These are phyloP conservation scores for Numenius phaeopus DNA, from an alignment of 2,797 vertebrate species.

Conservation along the genomic window DNA sequence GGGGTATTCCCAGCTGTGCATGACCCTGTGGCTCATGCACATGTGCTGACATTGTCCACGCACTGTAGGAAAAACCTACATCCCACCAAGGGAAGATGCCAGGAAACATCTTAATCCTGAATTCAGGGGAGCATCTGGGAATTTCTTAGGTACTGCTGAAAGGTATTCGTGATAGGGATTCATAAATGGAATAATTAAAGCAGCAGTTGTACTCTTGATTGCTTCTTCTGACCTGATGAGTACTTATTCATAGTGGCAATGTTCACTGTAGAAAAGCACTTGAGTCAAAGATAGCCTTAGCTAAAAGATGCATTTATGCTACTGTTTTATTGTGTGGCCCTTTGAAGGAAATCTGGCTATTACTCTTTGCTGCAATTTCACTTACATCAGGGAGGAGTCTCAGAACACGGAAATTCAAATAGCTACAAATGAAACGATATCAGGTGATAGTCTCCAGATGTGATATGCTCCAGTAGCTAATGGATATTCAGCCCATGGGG, in stretches of 20 bases:
- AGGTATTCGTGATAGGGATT: not conserved
- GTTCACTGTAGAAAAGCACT: not conserved
- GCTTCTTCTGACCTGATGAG: not conserved
- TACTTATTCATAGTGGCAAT: not conserved
- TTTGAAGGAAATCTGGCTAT: not conserved
- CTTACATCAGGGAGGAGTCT: not conserved
- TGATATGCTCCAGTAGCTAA: not conserved
- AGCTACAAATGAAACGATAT: not conserved
- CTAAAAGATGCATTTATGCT: not conserved
- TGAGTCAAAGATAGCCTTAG: not conserved
- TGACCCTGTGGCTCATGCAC: not conserved
- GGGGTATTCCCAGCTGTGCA: not conserved
- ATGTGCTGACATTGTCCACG: fast-evolving
- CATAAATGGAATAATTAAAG: not conserved
- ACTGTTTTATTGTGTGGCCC: not conserved
- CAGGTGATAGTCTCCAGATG: not conserved
- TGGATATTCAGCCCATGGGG: not conserved
- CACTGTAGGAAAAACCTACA: not conserved
- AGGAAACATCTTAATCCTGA: not conserved
- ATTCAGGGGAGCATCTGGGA: not conserved
- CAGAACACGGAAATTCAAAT: not conserved
- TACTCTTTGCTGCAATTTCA: not conserved
- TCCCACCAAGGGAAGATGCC: not conserved
- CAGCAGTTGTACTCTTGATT: not conserved
- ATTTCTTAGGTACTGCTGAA: not conserved